Percentiles rank a stretch among this genome's conserved stretches.
Conservation (phyloP, 2,888 invertebrate species). For the Tetheella fluctuosa region DNA sequence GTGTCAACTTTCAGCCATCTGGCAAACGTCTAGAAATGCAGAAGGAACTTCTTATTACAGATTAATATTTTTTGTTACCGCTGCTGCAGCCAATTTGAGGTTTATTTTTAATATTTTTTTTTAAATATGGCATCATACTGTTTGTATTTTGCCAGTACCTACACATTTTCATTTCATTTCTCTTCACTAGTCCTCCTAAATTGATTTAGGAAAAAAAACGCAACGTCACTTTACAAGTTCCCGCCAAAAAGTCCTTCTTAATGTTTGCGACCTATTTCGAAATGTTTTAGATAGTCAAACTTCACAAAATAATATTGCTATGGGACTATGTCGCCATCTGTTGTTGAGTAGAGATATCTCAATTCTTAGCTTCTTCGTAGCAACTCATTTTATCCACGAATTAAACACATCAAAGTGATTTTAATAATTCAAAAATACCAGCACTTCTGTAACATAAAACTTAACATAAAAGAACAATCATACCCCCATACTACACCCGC, state of each 20-base stretch:
- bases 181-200: too few species aligned
- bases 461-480: neutral
- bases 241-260: too few species aligned
- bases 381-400: neutral
- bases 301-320: too few species aligned
- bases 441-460: neutral
- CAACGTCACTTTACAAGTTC: too few species aligned
- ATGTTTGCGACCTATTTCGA: too few species aligned
- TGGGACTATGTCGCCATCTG: slow-evolving; percentile 22
- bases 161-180: too few species aligned
- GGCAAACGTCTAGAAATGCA: slow-evolving; percentile 27
- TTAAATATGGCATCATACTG: too few species aligned
- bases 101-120: too few species aligned
- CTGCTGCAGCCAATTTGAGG: neutral
- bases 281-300: too few species aligned
- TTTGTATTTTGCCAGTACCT: too few species aligned
- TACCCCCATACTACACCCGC: neutral
- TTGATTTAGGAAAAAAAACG: too few species aligned
- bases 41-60: neutral
- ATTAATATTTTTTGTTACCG: neutral
- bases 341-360: slow-evolving; percentile 19
- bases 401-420: neutral
- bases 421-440: too few species aligned
- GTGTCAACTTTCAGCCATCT: slow-evolving; percentile 61
- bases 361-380: neutral